Base-by-base conservation (phyloP, 23 tunicate species). In the Corella eumyota region DNA sequence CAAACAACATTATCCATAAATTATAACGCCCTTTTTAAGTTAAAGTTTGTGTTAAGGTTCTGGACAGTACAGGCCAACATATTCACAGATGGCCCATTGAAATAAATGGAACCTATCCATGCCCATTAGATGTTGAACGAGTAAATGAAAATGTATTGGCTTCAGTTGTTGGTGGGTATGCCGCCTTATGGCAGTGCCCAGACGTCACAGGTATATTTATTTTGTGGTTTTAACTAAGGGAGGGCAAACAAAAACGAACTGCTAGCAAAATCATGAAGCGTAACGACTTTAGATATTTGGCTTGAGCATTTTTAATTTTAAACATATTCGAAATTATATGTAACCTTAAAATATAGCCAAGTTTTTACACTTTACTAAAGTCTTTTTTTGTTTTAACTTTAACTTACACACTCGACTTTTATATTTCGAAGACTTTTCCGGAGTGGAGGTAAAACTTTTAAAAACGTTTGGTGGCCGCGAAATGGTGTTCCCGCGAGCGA, bases 401-500 rank as follows among this genome's bases (percentile, higher is more conserved):
- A n/a, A n/a, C n/a, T n/a, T n/a, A n/a, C n/a, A n/a, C n/a, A n/a
- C n/a, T n/a, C n/a, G n/a, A n/a, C n/a, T n/a, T n/a, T n/a, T n/a
- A n/a, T n/a, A n/a, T n/a, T n/a, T n/a, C n/a, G 4, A 61, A 67
- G 72, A 67, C 51, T 51, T 23, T 31, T 15, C 6, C 5, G 60
- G 52, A n/a, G 34, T 34, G 34, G 64, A 50, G 1, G 25, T 45
- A 30, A 50, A 51, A 36, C 63, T 78, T 30, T 6, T 52, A 6
- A 44, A 36, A 30, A 3, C 64, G 20, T 78, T 78, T 61, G 85
- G 85, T 27, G 69, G 69, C 50, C 58, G 69, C 19, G 28, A 78
- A 11, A 32, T 78, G 11, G 85, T 78, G n/a, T 78, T 78, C 36
- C 85, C 85, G 1, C 62, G 85, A 7, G 46, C 50, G 9, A 51